Conservation (phyloP, 92 coral and sea anemone genomes). For the Epizoanthus fatuus region DNA sequence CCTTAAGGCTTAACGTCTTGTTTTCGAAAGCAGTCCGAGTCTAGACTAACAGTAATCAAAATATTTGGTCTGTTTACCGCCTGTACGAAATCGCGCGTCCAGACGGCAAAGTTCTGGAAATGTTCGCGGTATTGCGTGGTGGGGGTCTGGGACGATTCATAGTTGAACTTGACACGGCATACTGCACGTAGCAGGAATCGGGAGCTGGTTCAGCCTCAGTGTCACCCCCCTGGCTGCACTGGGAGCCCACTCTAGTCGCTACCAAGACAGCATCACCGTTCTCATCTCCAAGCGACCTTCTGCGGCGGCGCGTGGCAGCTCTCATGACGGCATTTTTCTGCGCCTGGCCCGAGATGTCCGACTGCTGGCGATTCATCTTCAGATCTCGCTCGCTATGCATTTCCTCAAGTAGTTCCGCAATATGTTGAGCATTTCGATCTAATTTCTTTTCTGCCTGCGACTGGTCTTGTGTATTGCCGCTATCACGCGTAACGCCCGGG, state of each 20-base stretch:
- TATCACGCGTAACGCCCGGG: slow-evolving; percentile 37
- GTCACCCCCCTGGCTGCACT: slow-evolving; percentile 11
- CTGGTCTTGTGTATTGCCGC: slow-evolving; percentile 41
- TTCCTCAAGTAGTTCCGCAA: slow-evolving; percentile 92
- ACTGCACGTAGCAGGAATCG: neutral
- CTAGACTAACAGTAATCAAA: no score
- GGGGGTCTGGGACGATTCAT: slow-evolving; percentile 18
- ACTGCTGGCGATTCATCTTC: slow-evolving; percentile 97
- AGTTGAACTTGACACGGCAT: slow-evolving; percentile 8
- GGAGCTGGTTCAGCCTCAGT: neutral
- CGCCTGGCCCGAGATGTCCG: slow-evolving; percentile 97
- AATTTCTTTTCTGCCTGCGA: slow-evolving; percentile 76
- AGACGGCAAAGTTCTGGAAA: slow-evolving; percentile 28
- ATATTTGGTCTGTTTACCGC: neutral
- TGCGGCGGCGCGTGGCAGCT: slow-evolving; percentile 86
- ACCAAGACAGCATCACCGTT: slow-evolving; percentile 54
- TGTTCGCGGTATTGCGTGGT: neutral
- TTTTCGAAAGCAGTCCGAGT: no score
- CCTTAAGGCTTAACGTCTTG: no score
- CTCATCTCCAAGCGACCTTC: slow-evolving; percentile 94
- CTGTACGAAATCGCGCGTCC: slow-evolving; percentile 15
- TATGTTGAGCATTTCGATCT: slow-evolving; percentile 96
- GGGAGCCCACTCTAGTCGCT: slow-evolving; percentile 24
- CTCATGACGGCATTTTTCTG: slow-evolving; percentile 94
- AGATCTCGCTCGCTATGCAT: slow-evolving; percentile 96